Evolutionary conservation across 2,113 vertebrate genomes (phyloP).

Genomic region (Nycticorax nycticorax): DNA sequence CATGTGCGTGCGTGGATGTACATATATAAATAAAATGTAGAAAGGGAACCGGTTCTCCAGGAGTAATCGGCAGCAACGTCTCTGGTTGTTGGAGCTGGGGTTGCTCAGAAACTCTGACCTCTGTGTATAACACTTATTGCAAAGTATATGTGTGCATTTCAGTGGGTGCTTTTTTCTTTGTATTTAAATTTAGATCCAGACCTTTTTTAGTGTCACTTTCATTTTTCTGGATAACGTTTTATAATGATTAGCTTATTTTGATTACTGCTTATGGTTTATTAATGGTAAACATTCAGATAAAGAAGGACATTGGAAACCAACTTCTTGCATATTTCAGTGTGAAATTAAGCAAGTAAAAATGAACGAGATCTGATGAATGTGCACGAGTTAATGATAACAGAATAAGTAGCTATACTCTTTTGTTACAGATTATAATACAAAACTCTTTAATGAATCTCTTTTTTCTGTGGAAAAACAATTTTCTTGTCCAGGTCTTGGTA

Average conservation of each 20-base stretch:
- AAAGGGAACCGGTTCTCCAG: not conserved
- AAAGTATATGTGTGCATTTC: fast-evolving
- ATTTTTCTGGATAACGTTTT: not conserved
- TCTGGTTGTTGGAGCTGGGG: not conserved
- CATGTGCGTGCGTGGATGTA: not conserved
- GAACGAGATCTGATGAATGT: not conserved
- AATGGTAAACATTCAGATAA: not conserved
- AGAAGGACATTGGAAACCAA: not conserved
- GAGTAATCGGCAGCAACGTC: not conserved
- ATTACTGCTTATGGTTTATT: not conserved
- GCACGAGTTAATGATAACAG: not conserved
- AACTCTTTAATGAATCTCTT: not conserved
- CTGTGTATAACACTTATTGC: not conserved
- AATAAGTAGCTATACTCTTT: not conserved
- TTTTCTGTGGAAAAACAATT: not conserved
- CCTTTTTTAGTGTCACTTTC: not conserved
- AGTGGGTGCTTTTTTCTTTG: not conserved
- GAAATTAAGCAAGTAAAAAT: conserved; percentile 14
- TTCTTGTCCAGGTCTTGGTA: not conserved
- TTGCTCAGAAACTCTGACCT: not conserved
- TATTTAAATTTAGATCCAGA: not conserved
- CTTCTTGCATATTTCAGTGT: not conserved
- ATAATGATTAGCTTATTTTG: not conserved
- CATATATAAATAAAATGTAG: not conserved
- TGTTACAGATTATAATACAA: not conserved